A percentile compares a stretch with the other conserved stretches of the same genome.
These are phyloP conservation scores for Idaea aversata DNA, from an alignment of 2,888 invertebrate species.

Conservation along the genomic window DNA sequence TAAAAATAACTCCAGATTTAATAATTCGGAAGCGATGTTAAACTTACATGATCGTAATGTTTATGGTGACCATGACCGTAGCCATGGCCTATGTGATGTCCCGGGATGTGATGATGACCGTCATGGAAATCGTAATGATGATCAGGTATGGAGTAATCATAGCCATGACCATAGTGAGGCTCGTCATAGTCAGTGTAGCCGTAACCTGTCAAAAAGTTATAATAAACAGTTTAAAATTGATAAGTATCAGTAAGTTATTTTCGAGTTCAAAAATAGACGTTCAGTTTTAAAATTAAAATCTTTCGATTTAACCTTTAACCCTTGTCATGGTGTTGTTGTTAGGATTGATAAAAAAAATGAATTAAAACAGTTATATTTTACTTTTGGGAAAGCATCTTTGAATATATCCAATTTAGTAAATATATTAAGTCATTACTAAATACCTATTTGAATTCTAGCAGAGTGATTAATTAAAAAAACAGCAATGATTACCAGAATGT, in stretches of 20 bases:
- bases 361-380: too few species aligned
- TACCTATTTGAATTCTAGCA: not conserved
- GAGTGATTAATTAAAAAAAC: not conserved
- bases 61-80: conserved; percentile 45
- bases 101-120: conserved; percentile 36
- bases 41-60: conserved; percentile 61
- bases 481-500: conserved; percentile 29
- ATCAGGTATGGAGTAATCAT: conserved; percentile 46
- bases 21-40: not conserved
- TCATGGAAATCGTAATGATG: conserved; percentile 41
- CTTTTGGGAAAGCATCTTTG: not conserved
- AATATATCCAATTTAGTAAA: not conserved
- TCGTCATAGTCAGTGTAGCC: conserved; percentile 61
- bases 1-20: not conserved
- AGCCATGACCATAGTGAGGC: conserved; percentile 49
- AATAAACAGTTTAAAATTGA: conserved; percentile 4
- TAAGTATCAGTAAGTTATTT: not conserved
- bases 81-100: conserved; percentile 31
- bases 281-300: not conserved
- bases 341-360: not conserved
- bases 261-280: not conserved
- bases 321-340: not conserved
- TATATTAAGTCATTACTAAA: not conserved
- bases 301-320: not conserved
- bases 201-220: conserved; percentile 45